A percentile compares a stretch with the other conserved stretches of the same genome.
Conservation (phyloP, 2,797 vertebrate genomes). For the Myoxocephalus aenaeus region DNA sequence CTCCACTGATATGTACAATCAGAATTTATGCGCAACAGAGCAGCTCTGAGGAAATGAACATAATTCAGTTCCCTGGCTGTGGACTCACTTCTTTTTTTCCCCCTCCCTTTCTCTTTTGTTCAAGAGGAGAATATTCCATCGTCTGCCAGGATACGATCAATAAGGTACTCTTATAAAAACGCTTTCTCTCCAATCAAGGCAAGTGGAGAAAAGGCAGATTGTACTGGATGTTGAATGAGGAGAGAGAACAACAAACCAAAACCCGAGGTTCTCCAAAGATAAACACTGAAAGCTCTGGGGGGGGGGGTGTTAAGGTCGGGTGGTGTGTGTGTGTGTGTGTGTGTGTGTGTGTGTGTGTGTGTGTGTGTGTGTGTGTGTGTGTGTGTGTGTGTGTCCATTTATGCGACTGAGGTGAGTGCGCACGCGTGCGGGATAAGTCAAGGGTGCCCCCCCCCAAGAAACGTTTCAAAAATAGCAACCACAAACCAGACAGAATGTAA, state of each 20-base stretch:
- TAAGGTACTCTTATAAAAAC: constrained; percentile 50
- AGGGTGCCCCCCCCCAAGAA: constrained; percentile 56
- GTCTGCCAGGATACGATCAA: constrained; percentile 25
- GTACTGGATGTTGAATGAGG: constrained; percentile 71
- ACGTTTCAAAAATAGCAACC: constrained; percentile 82
- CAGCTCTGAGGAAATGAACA: constrained; percentile 36
- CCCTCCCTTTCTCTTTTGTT: constrained; percentile 29
- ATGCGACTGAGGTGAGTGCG: constrained; percentile 30
- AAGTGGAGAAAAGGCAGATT: constrained; percentile 73
- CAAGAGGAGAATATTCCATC: constrained; percentile 40
- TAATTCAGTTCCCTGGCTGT: constrained; percentile 42
- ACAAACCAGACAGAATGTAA: constrained; percentile 85
- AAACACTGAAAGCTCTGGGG: constrained; percentile 73
- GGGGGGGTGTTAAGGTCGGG: constrained; percentile 50
- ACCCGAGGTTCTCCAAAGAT: constrained; percentile 74
- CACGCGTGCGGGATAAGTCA: constrained; percentile 39
- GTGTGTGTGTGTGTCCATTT: constrained; percentile 17
- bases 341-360: constrained; percentile 11
- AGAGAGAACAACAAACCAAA: constrained; percentile 77
- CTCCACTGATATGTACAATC: constrained; percentile 32
- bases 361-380: constrained; percentile 29
- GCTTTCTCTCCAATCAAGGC: constrained; percentile 58
- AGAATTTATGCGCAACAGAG: constrained; percentile 20
- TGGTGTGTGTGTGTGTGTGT: constrained; percentile 31
- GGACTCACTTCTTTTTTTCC: constrained; percentile 3